phyloP scores from a whole-genome alignment of 2,113 vertebrate genomes.

The Empidonax traillii region DNA sequence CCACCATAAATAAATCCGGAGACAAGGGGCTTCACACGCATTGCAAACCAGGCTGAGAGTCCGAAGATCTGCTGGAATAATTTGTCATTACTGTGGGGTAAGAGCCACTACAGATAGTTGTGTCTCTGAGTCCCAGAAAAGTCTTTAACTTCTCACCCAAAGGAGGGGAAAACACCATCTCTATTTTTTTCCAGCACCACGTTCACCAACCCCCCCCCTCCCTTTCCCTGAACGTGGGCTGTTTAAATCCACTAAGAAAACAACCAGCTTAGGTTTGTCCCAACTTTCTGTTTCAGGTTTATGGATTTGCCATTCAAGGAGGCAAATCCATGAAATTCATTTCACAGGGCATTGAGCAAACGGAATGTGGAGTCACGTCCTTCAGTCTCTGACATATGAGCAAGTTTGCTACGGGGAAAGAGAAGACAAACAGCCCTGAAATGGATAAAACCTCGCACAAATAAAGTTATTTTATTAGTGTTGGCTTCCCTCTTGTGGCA shows the following conservation, averaged over 20 bases:
- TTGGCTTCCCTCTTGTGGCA: constrained; percentile 59
- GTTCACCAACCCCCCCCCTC: background rate
- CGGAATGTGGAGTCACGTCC: constrained; percentile 27
- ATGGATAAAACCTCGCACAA: background rate
- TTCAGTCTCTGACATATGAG: background rate
- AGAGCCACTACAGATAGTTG: background rate
- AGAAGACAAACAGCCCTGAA: background rate
- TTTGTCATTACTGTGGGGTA: background rate
- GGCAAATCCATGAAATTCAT: constrained; percentile 22
- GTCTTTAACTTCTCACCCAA: constrained; percentile 31
- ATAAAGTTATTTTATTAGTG: constrained; percentile 7
- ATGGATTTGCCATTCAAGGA: constrained; percentile 9
- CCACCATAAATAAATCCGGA: background rate
- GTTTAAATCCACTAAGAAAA: background rate
- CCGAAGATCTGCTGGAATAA: background rate
- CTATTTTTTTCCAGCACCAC: background rate
- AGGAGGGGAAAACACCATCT: constrained; percentile 1
- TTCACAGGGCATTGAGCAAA: constrained; percentile 37
- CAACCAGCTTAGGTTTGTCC: background rate
- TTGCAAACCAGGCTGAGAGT: background rate
- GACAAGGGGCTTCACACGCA: background rate
- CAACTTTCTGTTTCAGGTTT: background rate
- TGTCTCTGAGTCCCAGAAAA: background rate
- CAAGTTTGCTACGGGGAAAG: background rate
- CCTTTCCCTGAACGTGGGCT: background rate